Evolutionary conservation across 1,140 invertebrate species (phyloP).

Genomic region (Kradibia gibbosae): DNA sequence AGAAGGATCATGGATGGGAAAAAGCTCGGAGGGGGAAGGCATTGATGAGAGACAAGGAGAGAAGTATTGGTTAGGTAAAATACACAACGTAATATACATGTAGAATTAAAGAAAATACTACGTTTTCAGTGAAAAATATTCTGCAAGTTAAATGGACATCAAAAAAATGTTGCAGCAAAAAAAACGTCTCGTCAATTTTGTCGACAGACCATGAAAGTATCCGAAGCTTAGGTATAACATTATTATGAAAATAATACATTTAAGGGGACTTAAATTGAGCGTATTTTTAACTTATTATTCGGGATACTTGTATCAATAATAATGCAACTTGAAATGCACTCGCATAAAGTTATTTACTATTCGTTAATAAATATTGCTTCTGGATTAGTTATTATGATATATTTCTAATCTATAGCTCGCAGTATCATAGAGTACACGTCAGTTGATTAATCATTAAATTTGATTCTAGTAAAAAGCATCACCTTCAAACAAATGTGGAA

Average conservation of each 20-base stretch:
- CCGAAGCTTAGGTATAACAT: too few species aligned
- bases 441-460: neutral
- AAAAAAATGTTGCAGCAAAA: too few species aligned
- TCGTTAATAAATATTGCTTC: too few species aligned
- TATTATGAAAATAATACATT: neutral
- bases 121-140: neutral
- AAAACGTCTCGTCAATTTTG: too few species aligned
- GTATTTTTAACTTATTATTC: too few species aligned
- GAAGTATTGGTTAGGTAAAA: conserved; percentile 27
- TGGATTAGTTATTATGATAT: too few species aligned
- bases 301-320: neutral
- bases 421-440: neutral
- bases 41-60: conserved; percentile 19
- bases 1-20: conserved; percentile 48
- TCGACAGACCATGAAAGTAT: too few species aligned
- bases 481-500: neutral
- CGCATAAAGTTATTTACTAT: neutral
- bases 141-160: neutral
- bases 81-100: conserved; percentile 46
- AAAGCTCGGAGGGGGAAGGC: conserved; percentile 36
- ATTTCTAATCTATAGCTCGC: too few species aligned
- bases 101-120: conserved; percentile 32
- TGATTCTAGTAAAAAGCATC: neutral
- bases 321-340: neutral
- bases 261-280: neutral